Base-by-base conservation (phyloP, 2,888 invertebrate genomes). In the Ethmia dodecea region DNA sequence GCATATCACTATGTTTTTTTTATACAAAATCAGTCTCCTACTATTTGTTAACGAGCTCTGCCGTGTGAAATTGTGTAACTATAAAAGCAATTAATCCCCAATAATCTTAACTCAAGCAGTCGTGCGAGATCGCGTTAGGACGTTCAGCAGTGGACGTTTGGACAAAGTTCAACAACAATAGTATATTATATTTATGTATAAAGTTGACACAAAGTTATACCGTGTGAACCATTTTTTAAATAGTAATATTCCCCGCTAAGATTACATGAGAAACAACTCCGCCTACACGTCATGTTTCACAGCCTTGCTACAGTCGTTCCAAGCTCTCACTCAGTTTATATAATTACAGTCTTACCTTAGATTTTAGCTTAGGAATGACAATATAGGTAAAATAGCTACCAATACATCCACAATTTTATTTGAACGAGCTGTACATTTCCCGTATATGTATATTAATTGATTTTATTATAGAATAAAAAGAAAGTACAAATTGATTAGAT, bases 11-110 rank as follows among this genome's bases (percentile, higher is more conserved):
- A 73, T 66, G 59, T 66, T 60, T 66, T 69, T 71, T 65, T 68
- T 70, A 74, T 78, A 81, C 75, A 84, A 83, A 81, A 81, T 86
- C 84, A 86, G 84, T 84, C 84, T 84, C 83, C 80, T 79, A 80
- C 79, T 76, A 78, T 80, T 80, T 79, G 78, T 79, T 76, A 71
- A 67, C 58, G 67, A 70, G 62, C 67, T 66, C 62, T 66, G 64
- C 58, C 63, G 50, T 60, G 55, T 56, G 57, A 55, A 49, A 60
- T 65, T 55, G 54, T 64, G 48, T 57, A 43, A 56, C 49, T 49
- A 50, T 54, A 51, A 14, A 12, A 28, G 14, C 5, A 14, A n/a
- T 13, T 3, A 28, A 28, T 3, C 14, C 55, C 52, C 30, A 22
- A 60, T 50, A 48, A 58, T 55, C 48, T 58, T 59, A 65, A 61